Conservation (phyloP, 2,888 invertebrate genomes). For the Mystacides longicornis region DNA sequence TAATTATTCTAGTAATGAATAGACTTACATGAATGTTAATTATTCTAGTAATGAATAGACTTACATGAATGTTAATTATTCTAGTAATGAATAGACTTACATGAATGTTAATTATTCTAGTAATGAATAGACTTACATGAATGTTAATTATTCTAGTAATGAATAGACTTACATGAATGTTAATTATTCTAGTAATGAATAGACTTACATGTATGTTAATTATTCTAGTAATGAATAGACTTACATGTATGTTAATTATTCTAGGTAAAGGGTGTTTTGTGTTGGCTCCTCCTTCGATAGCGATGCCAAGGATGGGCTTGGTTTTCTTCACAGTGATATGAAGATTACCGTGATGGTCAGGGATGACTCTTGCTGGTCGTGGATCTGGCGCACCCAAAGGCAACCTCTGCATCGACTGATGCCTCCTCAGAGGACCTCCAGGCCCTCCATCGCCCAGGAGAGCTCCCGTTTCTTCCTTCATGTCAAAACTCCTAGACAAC, state of each 20-base stretch:
- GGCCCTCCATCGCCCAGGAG: constrained; percentile 54
- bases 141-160: too few species aligned
- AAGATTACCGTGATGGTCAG: constrained; percentile 82
- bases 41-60: too few species aligned
- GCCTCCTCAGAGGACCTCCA: constrained; percentile 56
- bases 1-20: too few species aligned
- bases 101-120: too few species aligned
- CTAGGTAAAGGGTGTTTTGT: constrained; percentile 91
- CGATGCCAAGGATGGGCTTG: constrained; percentile 90
- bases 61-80: too few species aligned
- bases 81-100: too few species aligned
- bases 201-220: background rate
- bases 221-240: constrained; percentile 29
- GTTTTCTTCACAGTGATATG: constrained; percentile 87
- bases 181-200: too few species aligned
- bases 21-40: too few species aligned
- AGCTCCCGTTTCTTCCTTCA: constrained; percentile 76
- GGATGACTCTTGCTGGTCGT: constrained; percentile 58
- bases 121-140: too few species aligned
- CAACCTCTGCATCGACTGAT: constrained; percentile 72
- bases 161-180: too few species aligned
- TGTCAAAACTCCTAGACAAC: constrained; percentile 78
- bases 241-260: constrained; percentile 94
- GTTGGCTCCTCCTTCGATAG: constrained; percentile 95
- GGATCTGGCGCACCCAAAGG: constrained; percentile 52